Base-by-base conservation (phyloP, 2,797 vertebrate genomes). In the Pseudochromis fuscus region DNA sequence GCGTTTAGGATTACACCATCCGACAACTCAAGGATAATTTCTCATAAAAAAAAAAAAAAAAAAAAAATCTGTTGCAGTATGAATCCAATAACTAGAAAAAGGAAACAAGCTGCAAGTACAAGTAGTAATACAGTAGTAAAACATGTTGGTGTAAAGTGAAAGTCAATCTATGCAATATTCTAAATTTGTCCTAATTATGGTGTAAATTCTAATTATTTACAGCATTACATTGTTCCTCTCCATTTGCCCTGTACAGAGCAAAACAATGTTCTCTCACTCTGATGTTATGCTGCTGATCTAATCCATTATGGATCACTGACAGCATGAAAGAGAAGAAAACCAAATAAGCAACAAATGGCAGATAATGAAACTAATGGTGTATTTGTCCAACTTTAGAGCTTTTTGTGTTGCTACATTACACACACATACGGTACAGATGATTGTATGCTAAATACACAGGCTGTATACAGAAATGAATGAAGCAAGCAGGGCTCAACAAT, bases 1-100 rank as follows among this genome's bases (percentile, higher is more conserved):
- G 13, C 23, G 44, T 31, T 67, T 66, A 72, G 56, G 59, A 67
- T 64, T 68, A 59, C 35, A 51, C 46, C n/a, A 44, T 15, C 27
- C 10, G 49, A 19, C 45, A 25, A 57, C 49, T 44, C 4, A 9
- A 15, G 31, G 12, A 56, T 46, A n/a, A 65, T 67, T 77, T 40
- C 35, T 75, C 63, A 65, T 50, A 48, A 13, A 45, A 23, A 51
- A 31, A n/a, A 48, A 13, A 45, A 23, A 51, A 31, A 48, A 13
- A 45, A 23, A 51, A 31, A 70, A 53, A 55, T 35, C 1, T 31
- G 24, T 19, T 40, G 42, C 16, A 58, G 27, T 65, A 37, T 16
- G 31, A 19, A 62, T 64, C 24, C 1, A 15, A 66, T 6, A 24
- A 10, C 62, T 51, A 13, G n/a, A 56, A 69, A 59, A 61, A 57